Conservation (phyloP, 2,113 vertebrate genomes). For the Silurus glanis region DNA sequence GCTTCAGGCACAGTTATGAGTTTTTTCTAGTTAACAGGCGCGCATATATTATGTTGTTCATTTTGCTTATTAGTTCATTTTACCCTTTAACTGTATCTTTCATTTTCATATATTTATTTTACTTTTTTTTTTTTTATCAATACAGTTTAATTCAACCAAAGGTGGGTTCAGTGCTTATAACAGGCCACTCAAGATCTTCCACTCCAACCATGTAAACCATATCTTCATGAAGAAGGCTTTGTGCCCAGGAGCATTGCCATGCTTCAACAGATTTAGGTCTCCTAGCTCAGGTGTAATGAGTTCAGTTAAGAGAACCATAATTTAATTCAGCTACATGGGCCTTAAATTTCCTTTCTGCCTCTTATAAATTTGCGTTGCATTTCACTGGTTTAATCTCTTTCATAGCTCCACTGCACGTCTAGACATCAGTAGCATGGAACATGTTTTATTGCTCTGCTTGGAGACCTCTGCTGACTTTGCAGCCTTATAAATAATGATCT, state of each 20-base stretch:
- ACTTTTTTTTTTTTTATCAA: no score
- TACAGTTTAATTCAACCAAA: no score
- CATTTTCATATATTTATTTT: no score
- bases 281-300: no score
- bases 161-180: no score
- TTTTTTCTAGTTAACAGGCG: background rate
- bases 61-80: background rate
- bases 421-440: conserved; percentile 31
- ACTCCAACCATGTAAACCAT: no score
- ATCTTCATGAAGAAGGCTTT: no score
- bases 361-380: background rate
- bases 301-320: no score
- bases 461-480: conserved; percentile 46
- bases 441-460: conserved; percentile 40
- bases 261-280: no score
- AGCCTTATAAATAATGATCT: background rate
- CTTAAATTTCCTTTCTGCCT: background rate
- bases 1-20: background rate
- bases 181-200: no score
- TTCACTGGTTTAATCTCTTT: conserved; percentile 4
- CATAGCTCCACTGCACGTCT: background rate
- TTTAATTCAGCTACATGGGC: background rate
- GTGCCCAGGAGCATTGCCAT: no score
- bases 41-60: background rate
- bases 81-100: background rate